phyloP scores from a whole-genome alignment of 2,797 vertebrate species.

The Holocentrus rufus region DNA sequence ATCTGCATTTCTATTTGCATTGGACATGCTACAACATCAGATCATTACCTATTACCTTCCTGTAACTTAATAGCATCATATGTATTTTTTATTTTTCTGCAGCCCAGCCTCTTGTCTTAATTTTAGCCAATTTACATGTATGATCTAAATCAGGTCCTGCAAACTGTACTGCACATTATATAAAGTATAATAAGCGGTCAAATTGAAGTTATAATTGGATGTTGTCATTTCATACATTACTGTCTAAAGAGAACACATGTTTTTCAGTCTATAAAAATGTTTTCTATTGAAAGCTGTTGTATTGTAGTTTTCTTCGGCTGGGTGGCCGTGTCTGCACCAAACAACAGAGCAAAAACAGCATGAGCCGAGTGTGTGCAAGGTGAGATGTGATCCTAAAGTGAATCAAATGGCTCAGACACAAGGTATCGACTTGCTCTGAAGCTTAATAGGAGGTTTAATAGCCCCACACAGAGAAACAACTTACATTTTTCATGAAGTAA shows the following conservation, averaged over 20 bases:
- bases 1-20: conserved; percentile 22
- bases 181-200: conserved; percentile 46
- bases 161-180: neutral
- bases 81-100: neutral
- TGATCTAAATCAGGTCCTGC: conserved; percentile 7
- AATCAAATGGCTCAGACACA: conserved; percentile 63
- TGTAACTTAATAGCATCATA: neutral
- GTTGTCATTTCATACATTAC: conserved; percentile 41
- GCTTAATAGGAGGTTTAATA: conserved; percentile 68
- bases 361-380: conserved; percentile 54
- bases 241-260: conserved; percentile 12
- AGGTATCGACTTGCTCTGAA: conserved; percentile 62
- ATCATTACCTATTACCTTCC: conserved; percentile 6
- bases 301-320: conserved; percentile 38
- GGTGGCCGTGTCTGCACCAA: conserved; percentile 29
- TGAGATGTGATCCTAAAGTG: conserved; percentile 66
- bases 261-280: conserved; percentile 31
- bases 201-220: conserved; percentile 36
- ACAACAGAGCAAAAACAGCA: conserved; percentile 43
- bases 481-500: conserved; percentile 70
- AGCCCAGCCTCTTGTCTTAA: conserved; percentile 7
- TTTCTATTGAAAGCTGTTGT: conserved; percentile 28
- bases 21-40: neutral
- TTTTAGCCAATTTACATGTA: conserved; percentile 25
- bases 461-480: conserved; percentile 56